Conservation (phyloP, 1,140 invertebrate genomes). For the Neuroterus valhalla region DNA sequence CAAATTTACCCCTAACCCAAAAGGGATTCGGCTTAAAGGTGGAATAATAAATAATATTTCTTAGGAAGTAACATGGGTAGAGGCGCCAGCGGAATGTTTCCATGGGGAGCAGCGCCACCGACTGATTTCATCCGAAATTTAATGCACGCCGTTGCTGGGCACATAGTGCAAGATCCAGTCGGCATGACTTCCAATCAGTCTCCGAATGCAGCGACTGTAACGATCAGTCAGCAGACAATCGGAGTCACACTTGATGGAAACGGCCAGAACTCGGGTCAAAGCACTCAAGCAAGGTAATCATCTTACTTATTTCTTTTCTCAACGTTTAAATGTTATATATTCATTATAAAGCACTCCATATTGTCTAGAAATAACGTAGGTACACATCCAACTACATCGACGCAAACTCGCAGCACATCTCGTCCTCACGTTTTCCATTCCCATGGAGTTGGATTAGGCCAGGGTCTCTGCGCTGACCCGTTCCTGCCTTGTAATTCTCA, state of each 20-base stretch:
- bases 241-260: constrained; percentile 40
- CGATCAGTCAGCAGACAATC: constrained; percentile 20
- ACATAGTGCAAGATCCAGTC: constrained; percentile 55
- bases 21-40: no score
- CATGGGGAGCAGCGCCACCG: constrained; percentile 64
- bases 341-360: constrained; percentile 24
- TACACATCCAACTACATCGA: constrained; percentile 81
- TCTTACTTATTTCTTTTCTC: background rate
- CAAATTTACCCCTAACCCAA: no score
- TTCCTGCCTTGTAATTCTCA: constrained; percentile 83
- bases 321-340: constrained; percentile 21
- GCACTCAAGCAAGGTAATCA: constrained; percentile 74
- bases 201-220: constrained; percentile 37
- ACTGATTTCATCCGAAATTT: constrained; percentile 78
- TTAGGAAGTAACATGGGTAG: background rate
- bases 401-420: constrained; percentile 80
- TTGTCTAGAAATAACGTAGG: constrained; percentile 76
- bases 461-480: constrained; percentile 77
- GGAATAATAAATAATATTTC: background rate
- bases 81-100: constrained; percentile 43
- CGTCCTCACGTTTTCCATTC: constrained; percentile 79
- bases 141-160: constrained; percentile 77
- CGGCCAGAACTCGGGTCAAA: constrained; percentile 68
- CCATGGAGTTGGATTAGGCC: constrained; percentile 66
- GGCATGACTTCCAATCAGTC: constrained; percentile 41